phyloP scores from a whole-genome alignment of 2,113 vertebrate species.

The Pygoscelis antarcticus region DNA sequence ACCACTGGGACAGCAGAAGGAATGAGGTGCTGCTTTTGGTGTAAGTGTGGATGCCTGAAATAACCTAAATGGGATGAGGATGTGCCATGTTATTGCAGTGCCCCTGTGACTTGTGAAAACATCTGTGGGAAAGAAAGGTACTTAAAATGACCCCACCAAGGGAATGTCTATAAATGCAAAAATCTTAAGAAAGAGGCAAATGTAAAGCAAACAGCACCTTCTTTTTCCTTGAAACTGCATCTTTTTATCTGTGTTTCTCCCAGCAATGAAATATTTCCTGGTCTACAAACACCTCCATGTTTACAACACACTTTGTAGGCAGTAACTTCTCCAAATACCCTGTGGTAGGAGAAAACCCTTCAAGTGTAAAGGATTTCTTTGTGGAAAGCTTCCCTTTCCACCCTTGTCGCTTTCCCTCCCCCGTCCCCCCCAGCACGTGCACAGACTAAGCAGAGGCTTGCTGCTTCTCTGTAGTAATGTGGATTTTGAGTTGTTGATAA shows the following conservation, averaged over 20 bases:
- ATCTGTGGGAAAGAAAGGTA: background rate
- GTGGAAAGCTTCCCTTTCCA: background rate
- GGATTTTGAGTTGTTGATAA: conserved; percentile 46
- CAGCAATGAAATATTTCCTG: conserved; percentile 36
- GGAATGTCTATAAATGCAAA: background rate
- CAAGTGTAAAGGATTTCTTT: conserved; percentile 37
- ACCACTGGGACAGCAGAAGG: background rate
- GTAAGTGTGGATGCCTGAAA: background rate
- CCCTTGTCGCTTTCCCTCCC: background rate
- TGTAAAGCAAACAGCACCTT: background rate
- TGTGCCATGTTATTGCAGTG: background rate
- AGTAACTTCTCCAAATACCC: conserved; percentile 10
- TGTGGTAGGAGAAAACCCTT: conserved; percentile 44
- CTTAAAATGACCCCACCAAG: background rate
- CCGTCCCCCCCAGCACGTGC: background rate
- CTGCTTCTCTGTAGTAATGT: background rate
- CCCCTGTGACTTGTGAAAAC: background rate
- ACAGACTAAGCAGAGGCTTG: conserved; percentile 12
- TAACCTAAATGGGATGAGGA: background rate
- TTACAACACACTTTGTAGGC: background rate
- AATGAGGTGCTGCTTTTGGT: background rate
- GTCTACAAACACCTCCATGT: conserved; percentile 12
- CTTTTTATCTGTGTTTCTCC: background rate
- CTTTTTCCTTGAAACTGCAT: background rate
- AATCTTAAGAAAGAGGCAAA: background rate